Conservation (phyloP, 2,113 vertebrate genomes). For the Brienomyrus longianalis region DNA sequence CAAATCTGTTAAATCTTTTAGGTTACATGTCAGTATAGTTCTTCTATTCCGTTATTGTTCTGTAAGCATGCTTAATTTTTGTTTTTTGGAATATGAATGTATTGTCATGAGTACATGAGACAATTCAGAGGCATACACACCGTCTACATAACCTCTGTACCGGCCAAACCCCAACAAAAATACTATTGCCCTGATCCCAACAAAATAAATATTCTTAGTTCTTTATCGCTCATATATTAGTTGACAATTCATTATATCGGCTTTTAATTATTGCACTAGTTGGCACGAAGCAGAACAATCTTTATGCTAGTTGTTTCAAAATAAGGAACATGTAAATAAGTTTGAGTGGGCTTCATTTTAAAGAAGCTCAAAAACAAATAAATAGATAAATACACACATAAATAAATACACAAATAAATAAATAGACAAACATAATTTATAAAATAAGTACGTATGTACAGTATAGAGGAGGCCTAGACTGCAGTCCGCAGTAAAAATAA, state of each 20-base stretch:
- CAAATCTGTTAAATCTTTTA: conserved; percentile 61
- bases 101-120: conserved; percentile 42
- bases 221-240: background rate
- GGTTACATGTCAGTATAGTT: conserved; percentile 56
- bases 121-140: conserved; percentile 17
- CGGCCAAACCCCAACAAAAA: background rate
- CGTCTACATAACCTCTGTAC: background rate
- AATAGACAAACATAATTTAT: background rate
- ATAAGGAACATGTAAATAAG: background rate
- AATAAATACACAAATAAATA: background rate
- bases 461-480: background rate
- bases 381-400: background rate
- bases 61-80: conserved; percentile 62
- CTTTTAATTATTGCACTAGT: background rate
- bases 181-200: background rate
- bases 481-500: background rate
- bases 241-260: background rate
- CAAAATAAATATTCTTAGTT: background rate
- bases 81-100: conserved; percentile 42
- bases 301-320: background rate
- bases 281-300: background rate
- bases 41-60: conserved; percentile 67
- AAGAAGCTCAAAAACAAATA: background rate
- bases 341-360: background rate
- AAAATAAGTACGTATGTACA: background rate